phyloP scores from a whole-genome alignment of 2,113 vertebrate species.

The Pollachius pollachius region DNA sequence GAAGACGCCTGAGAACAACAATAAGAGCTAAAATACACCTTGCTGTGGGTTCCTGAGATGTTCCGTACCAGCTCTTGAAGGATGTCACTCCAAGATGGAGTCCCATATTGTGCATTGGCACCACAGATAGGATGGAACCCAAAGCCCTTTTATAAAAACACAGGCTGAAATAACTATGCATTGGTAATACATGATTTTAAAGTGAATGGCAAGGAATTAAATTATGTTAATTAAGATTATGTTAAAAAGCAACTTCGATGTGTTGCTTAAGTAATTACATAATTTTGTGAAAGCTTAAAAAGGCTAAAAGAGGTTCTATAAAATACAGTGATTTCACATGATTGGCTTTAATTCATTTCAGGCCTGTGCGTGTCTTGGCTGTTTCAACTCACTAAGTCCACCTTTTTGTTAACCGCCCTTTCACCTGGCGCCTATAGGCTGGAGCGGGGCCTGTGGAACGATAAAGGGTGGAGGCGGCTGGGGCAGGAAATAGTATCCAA shows the following conservation, averaged over 20 bases:
- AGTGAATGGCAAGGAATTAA: too few species aligned
- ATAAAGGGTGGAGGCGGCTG: conserved; percentile 71
- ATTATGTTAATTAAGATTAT: too few species aligned
- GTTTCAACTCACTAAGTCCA: too few species aligned
- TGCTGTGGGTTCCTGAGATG: conserved; percentile 58
- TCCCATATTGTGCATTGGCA: conserved; percentile 6
- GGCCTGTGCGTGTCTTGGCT: neutral
- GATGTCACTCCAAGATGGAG: neutral
- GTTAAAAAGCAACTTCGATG: too few species aligned
- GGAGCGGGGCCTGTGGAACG: conserved; percentile 67
- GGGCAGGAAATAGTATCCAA: conserved; percentile 70
- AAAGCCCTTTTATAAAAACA: too few species aligned
- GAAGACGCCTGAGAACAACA: conserved; percentile 12
- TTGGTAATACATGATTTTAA: too few species aligned
- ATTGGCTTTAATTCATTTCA: conserved; percentile 33
- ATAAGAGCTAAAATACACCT: conserved; percentile 44
- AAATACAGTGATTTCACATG: conserved; percentile 9
- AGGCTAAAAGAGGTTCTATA: neutral
- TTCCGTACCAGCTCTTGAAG: conserved; percentile 4
- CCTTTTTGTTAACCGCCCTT: too few species aligned
- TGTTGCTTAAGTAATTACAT: too few species aligned
- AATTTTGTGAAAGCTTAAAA: too few species aligned
- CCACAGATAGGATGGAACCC: neutral
- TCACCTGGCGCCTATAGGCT: conserved; percentile 51
- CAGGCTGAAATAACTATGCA: too few species aligned